Evolutionary conservation across 92 coral and sea anemone species (phyloP), one percentile per base, ranked within the genome.

Genomic region (Heliopora coerulea): DNA sequence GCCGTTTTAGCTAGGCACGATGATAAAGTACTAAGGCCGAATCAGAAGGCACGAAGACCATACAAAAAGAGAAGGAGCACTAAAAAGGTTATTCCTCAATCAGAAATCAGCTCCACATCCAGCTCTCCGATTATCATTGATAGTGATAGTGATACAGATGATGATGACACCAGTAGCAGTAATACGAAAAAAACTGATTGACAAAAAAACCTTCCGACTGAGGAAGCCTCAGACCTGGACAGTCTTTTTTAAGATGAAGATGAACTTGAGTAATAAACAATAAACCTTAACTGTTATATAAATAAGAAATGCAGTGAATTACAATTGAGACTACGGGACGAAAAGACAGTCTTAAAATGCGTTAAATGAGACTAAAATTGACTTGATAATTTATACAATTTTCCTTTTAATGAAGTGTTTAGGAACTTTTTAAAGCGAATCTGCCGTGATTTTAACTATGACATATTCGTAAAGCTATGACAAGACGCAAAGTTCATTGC

Each of bases 11-110:
- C 62, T 28, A 76, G 79, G 82, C 75, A 77, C 13, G 49, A 46
- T 9, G 66, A 39, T 17, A 76, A 83, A 32, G 37, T 44, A 17
- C 49, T 78, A 70, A 21, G 82, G 23, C 78, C 86, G 21, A 66
- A 65, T 60, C 82, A 76, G 37, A 65, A 67, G 62, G 33, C 21
- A 6, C 61, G 82, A 68, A 77, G 35, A n/a, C 52, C 3, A 29
- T 66, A 75, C 82, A 75, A 57, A 35, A 37, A 63, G 52, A 34
- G 70, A 23, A 63, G 27, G 30, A 61, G 44, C 42, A 32, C 2
- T 28, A 61, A 32, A 32, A 61, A 25, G 10, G 67, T 28, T 32
- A 32, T 61, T 25, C 19, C 44, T 14, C 11, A n/a, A 61, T 28
- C 12, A 28, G 67, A 61, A 32, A 33, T 33, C 44, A 27, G n/a